Percentiles rank a stretch among this genome's conserved stretches.
Conservation (phyloP, 1,140 invertebrate species). For the Papilio aristodemus region DNA sequence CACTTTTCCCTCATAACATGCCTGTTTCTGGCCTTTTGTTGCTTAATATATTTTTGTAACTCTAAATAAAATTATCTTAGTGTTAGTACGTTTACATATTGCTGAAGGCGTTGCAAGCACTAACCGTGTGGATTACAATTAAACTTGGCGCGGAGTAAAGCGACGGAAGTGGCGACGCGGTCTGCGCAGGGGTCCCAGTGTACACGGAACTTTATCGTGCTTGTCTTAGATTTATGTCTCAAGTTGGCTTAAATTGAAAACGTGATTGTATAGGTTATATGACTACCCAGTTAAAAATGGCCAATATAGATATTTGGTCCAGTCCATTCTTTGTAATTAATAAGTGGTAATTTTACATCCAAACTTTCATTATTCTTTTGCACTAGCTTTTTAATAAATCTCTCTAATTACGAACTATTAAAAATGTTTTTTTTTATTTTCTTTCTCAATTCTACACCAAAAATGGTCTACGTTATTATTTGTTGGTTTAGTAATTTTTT, state of each 20-base stretch:
- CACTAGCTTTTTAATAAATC: no score
- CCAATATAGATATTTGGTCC: no score
- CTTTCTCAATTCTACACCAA: no score
- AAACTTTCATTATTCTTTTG: no score
- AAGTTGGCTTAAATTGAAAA: constrained; percentile 17
- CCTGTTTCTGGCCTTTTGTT: no score
- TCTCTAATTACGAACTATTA: no score
- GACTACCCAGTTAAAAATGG: neutral
- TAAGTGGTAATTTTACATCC: no score
- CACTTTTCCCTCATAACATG: no score
- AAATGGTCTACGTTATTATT: no score
- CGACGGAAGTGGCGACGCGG: constrained; percentile 18
- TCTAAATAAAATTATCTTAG: neutral
- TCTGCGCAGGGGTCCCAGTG: constrained; percentile 9
- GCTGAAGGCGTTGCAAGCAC: neutral
- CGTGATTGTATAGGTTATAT: neutral
- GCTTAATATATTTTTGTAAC: neutral
- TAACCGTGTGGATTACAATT: constrained; percentile 21
- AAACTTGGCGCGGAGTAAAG: constrained; percentile 13
- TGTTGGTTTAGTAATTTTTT: no score
- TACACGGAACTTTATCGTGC: constrained; percentile 21
- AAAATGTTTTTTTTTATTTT: no score
- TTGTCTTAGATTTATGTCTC: constrained; percentile 18
- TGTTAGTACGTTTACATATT: neutral
- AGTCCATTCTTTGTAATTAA: no score